phyloP scores from a whole-genome alignment of 2,113 vertebrate species.

The Neodontobutis hainanensis region DNA sequence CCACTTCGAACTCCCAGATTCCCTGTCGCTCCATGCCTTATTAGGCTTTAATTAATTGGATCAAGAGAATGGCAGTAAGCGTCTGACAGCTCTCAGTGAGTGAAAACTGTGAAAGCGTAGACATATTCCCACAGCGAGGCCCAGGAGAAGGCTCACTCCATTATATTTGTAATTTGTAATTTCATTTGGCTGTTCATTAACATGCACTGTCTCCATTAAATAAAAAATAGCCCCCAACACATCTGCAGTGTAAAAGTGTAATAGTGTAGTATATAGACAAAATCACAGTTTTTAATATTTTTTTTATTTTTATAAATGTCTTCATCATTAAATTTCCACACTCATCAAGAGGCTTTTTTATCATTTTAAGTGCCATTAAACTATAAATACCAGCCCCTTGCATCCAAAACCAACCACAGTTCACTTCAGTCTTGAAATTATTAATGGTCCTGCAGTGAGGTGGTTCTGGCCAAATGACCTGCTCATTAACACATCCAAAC shows the following conservation, averaged over 20 bases:
- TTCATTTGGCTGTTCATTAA: conserved; percentile 16
- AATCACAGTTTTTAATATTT: too few species aligned
- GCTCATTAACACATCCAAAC: conserved; percentile 26
- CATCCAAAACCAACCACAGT: not conserved
- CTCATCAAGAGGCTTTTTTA: too few species aligned
- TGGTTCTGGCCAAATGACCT: conserved; percentile 20
- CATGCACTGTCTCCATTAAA: not conserved
- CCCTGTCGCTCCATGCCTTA: conserved; percentile 55
- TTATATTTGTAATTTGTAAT: conserved; percentile 8
- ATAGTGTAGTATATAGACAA: too few species aligned
- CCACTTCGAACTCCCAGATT: conserved; percentile 49
- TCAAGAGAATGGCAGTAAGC: conserved; percentile 68
- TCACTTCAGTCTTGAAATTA: conserved; percentile 7
- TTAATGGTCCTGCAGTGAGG: not conserved
- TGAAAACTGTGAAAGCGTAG: conserved; percentile 66
- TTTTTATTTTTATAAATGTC: too few species aligned
- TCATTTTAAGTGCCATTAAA: too few species aligned
- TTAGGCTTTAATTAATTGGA: conserved; percentile 74
- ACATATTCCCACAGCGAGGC: conserved; percentile 48
- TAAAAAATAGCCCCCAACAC: too few species aligned
- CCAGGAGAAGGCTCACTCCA: conserved; percentile 65
- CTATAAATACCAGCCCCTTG: not conserved
- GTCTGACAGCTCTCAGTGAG: conserved; percentile 72
- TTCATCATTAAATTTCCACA: too few species aligned
- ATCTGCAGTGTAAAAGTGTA: too few species aligned